A percentile compares a stretch with the other conserved stretches of the same genome.
Evolutionary conservation across 2,113 vertebrate genomes (phyloP).

Genomic region (Lycaon pictus): DNA sequence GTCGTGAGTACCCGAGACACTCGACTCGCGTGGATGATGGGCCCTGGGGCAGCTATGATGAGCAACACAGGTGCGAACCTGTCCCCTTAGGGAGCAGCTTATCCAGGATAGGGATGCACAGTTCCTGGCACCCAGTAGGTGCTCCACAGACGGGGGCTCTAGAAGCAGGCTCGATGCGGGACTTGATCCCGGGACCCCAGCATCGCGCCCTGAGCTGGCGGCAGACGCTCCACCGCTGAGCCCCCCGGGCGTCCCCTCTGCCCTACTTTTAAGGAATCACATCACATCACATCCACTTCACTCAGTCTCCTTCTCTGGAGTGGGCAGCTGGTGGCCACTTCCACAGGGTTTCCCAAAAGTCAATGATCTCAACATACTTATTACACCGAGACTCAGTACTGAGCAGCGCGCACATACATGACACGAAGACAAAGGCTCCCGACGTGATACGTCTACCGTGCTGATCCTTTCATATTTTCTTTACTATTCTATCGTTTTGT

Average conservation of each 20-base stretch:
- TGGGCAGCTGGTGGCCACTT: neutral
- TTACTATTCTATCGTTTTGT: neutral
- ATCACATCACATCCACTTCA: neutral
- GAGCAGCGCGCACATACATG: neutral
- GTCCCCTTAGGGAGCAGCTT: neutral
- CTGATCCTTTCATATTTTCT: neutral
- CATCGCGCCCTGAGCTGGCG: too few species aligned
- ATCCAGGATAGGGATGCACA: fast-evolving
- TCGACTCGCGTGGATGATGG: neutral
- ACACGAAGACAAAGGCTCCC: neutral
- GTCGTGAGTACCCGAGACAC: neutral
- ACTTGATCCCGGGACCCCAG: too few species aligned
- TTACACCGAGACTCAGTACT: neutral
- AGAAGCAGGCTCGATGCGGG: too few species aligned
- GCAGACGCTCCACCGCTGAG: too few species aligned
- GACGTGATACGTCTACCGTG: neutral
- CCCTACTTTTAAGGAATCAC: conserved; percentile 16
- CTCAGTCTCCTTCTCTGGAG: neutral
- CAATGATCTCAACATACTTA: neutral
- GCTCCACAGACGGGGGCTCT: neutral
- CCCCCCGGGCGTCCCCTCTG: neutral
- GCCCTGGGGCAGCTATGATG: neutral
- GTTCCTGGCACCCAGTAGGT: neutral
- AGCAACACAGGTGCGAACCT: neutral
- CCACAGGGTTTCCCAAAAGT: neutral